phyloP scores from a whole-genome alignment of 2,888 invertebrate genomes.

The Uloborus plumipes region DNA sequence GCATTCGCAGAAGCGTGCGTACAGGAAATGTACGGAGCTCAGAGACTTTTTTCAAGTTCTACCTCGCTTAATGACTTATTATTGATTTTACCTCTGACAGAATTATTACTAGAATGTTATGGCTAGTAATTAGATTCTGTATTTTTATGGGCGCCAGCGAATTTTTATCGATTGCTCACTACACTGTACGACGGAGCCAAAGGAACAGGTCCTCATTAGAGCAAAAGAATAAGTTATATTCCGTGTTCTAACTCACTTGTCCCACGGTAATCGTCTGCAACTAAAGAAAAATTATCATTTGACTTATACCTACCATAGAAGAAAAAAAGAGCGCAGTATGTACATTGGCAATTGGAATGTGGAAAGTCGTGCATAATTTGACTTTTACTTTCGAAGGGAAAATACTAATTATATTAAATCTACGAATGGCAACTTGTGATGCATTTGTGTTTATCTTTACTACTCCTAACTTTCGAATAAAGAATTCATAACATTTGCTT shows the following conservation, averaged over 20 bases:
- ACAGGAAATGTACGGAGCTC: not conserved
- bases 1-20: constrained; percentile 21
- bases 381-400: no score
- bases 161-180: constrained; percentile 38
- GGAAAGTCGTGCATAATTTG: no score
- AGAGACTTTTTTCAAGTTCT: constrained; percentile 5
- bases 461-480: no score
- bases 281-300: constrained; percentile 9
- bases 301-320: no score
- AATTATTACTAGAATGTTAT: constrained; percentile 52
- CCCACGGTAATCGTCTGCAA: constrained; percentile 18
- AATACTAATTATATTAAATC: no score
- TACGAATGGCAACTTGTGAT: no score
- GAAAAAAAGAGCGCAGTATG: no score
- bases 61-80: constrained; percentile 41
- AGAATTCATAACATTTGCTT: no score
- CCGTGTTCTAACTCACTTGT: constrained; percentile 17
- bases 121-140: constrained; percentile 48
- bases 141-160: constrained; percentile 36
- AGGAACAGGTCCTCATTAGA: constrained; percentile 34
- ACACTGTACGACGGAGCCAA: constrained; percentile 11
- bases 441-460: no score
- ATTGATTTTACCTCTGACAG: constrained; percentile 56
- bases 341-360: no score
- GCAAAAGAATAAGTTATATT: constrained; percentile 28